Percentiles rank a stretch among this genome's conserved stretches.
Conservation (phyloP, 2,797 vertebrate genomes). For the Botia kubotai region DNA sequence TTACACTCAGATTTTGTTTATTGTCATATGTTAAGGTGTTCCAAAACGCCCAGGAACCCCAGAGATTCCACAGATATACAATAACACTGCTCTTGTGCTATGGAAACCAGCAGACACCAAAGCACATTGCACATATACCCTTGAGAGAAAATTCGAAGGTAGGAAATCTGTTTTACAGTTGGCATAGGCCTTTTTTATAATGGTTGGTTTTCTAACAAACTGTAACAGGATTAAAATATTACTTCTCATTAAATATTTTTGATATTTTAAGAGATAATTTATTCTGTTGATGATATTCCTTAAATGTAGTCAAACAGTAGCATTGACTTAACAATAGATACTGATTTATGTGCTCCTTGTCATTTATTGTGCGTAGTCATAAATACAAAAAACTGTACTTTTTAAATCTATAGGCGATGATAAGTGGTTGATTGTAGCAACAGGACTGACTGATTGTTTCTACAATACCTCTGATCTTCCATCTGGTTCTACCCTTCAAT, state of each 20-base stretch:
- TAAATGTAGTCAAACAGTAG: not conserved
- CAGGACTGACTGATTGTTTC: constrained; percentile 88
- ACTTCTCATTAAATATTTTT: no score
- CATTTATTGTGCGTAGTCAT: not conserved
- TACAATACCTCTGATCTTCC: constrained; percentile 90
- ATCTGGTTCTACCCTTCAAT: constrained; percentile 71
- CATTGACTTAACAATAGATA: not conserved
- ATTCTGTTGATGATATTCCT: not conserved
- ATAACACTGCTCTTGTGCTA: constrained; percentile 90
- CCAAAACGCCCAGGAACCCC: constrained; percentile 90
- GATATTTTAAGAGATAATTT: not conserved
- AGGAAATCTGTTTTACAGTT: constrained; percentile 37
- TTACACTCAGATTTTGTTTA: not conserved
- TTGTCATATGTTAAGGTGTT: constrained; percentile 74
- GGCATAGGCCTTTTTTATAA: not conserved
- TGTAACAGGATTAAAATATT: no score
- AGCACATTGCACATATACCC: constrained; percentile 87
- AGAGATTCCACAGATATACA: constrained; percentile 92
- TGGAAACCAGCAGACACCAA: constrained; percentile 91
- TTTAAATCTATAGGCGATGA: constrained; percentile 79
- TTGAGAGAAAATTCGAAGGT: constrained; percentile 89
- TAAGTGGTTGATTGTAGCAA: constrained; percentile 84
- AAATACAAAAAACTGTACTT: not conserved
- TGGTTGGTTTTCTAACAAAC: not conserved
- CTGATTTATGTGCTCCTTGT: not conserved